These are phyloP conservation scores for Epinephelus fuscoguttatus DNA, from an alignment of 2,113 vertebrate genomes.

Conservation along the genomic window DNA sequence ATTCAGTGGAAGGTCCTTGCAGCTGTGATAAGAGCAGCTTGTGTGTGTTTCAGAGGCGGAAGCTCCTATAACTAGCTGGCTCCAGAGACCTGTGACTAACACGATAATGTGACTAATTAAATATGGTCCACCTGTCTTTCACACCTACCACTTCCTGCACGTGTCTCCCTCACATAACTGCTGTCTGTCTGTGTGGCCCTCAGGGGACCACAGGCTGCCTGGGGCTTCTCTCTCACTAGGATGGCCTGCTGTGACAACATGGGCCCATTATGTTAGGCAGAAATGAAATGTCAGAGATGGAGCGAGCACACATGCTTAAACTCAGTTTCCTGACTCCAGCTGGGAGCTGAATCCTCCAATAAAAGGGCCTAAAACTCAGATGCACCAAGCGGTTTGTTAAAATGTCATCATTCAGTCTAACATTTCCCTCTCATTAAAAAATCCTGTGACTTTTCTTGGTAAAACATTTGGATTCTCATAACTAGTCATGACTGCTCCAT, in stretches of 20 bases:
- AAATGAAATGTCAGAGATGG: conserved; percentile 25
- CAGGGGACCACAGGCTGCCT: background rate
- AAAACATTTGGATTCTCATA: background rate
- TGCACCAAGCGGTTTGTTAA: background rate
- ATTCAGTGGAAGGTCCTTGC: background rate
- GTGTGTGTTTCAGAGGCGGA: background rate
- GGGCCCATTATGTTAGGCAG: background rate
- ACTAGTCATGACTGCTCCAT: background rate
- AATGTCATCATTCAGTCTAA: background rate
- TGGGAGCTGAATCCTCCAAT: background rate
- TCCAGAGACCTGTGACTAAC: conserved; percentile 18
- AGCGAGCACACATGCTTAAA: background rate
- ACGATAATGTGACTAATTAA: conserved; percentile 30
- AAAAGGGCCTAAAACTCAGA: background rate
- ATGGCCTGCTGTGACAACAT: conserved; percentile 18
- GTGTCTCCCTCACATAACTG: conserved; percentile 11
- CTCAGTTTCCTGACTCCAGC: background rate
- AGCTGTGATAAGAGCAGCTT: background rate
- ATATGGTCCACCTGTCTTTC: conserved; percentile 42
- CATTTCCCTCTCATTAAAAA: background rate
- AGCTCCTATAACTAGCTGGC: conserved; percentile 1
- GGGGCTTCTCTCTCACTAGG: conserved; percentile 20
- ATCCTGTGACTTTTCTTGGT: background rate
- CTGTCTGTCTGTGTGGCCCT: conserved; percentile 1
- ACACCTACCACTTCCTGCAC: conserved; percentile 3